phyloP scores from a whole-genome alignment of 2,797 vertebrate genomes.

The Echeneis naucrates region DNA sequence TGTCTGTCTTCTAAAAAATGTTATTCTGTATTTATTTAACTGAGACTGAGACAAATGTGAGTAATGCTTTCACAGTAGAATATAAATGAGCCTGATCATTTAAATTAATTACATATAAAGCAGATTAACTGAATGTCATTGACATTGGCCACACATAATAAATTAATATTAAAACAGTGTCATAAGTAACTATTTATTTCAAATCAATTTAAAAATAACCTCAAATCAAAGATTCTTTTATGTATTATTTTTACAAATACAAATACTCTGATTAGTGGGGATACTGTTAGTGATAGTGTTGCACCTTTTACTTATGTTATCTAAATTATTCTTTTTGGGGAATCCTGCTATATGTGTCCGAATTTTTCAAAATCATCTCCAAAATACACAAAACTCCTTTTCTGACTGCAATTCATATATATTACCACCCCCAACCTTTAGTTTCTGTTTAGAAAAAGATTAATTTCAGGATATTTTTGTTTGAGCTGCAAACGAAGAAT shows the following conservation, averaged over 20 bases:
- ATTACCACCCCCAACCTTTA: neutral
- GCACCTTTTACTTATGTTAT: neutral
- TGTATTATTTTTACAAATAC: neutral
- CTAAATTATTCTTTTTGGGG: neutral
- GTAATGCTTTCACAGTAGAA: neutral
- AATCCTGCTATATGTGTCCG: no score
- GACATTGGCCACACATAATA: slow-evolving; percentile 30
- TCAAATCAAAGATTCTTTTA: no score
- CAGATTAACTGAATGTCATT: slow-evolving; percentile 24
- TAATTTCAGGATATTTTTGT: slow-evolving; percentile 5
- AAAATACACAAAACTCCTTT: neutral
- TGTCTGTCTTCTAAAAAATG: neutral
- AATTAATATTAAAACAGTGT: slow-evolving; percentile 10
- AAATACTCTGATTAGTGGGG: neutral
- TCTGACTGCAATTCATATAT: neutral
- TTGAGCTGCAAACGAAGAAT: slow-evolving; percentile 1
- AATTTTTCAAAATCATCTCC: neutral
- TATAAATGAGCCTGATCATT: neutral
- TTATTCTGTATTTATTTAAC: neutral
- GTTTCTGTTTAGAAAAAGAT: neutral
- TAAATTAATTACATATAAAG: slow-evolving; percentile 13
- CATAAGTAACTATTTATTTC: neutral
- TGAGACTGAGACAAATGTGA: neutral
- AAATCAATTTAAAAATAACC: neutral
- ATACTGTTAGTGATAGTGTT: neutral